Conservation (phyloP, 2,113 vertebrate species). For the Leucopsar rothschildi region DNA sequence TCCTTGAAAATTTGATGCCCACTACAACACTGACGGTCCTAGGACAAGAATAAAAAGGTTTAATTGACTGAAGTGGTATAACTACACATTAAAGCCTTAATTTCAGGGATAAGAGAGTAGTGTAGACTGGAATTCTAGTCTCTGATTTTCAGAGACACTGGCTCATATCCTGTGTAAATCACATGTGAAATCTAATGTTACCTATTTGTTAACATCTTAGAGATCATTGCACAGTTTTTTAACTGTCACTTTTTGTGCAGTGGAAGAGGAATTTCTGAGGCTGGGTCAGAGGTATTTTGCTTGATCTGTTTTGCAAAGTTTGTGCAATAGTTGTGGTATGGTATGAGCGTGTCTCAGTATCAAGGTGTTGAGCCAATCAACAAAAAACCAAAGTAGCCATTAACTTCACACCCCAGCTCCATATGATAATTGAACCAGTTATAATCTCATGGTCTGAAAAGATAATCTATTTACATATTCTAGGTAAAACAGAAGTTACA, state of each 20-base stretch:
- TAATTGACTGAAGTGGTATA: neutral
- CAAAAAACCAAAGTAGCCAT: neutral
- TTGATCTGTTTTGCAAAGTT: neutral
- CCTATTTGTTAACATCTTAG: neutral
- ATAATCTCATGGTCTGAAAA: neutral
- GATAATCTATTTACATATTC: neutral
- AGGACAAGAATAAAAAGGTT: neutral
- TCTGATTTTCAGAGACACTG: neutral
- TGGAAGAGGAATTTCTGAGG: neutral
- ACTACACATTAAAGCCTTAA: neutral
- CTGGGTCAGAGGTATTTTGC: neutral
- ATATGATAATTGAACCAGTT: neutral
- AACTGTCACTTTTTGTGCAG: neutral
- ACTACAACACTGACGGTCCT: neutral
- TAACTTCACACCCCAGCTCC: fast-evolving
- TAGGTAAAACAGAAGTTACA: neutral
- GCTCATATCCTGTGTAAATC: neutral
- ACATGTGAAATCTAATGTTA: neutral
- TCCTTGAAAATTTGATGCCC: neutral
- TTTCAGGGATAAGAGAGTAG: neutral
- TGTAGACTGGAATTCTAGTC: neutral
- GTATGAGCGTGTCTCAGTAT: neutral
- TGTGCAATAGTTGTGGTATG: neutral
- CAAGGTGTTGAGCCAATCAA: neutral
- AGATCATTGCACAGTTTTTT: neutral